phyloP scores from a whole-genome alignment of 2,888 invertebrate genomes.

The Toxonevra muliebris region DNA sequence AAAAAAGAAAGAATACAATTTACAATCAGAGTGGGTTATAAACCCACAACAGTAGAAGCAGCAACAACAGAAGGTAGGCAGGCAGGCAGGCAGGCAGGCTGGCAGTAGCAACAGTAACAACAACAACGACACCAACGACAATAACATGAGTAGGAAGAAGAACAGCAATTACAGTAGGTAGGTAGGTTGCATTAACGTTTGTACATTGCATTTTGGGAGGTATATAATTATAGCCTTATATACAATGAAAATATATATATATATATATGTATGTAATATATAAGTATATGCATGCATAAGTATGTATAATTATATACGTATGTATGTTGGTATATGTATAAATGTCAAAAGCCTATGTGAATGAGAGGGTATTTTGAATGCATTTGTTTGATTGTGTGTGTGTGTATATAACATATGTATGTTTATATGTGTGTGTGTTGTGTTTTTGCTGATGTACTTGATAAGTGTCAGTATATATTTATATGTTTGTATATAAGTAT shows the following conservation, averaged over 20 bases:
- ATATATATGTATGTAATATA: conserved; percentile 13
- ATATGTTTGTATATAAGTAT: too few relatives aligned
- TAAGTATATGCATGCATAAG: not conserved
- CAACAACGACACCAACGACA: too few relatives aligned
- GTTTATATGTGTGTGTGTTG: not conserved
- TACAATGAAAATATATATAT: not conserved
- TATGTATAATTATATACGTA: not conserved
- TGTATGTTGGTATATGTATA: not conserved
- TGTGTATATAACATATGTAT: not conserved
- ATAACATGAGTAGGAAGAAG: too few relatives aligned
- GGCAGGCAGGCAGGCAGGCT: too few relatives aligned
- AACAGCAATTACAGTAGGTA: too few relatives aligned
- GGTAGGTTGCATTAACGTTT: too few relatives aligned
- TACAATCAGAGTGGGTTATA: too few relatives aligned
- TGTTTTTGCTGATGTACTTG: conserved; percentile 4
- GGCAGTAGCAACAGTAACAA: too few relatives aligned
- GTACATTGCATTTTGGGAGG: too few relatives aligned
- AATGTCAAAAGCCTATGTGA: not conserved
- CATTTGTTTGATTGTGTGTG: not conserved
- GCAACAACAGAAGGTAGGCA: too few relatives aligned
- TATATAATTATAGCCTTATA: conserved; percentile 24
- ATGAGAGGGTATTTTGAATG: not conserved
- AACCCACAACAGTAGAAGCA: too few relatives aligned
- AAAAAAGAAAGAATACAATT: too few relatives aligned
- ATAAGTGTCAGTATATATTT: conserved; percentile 4